Conservation (phyloP, 2,113 vertebrate species). For the Hemiprocne comata region DNA sequence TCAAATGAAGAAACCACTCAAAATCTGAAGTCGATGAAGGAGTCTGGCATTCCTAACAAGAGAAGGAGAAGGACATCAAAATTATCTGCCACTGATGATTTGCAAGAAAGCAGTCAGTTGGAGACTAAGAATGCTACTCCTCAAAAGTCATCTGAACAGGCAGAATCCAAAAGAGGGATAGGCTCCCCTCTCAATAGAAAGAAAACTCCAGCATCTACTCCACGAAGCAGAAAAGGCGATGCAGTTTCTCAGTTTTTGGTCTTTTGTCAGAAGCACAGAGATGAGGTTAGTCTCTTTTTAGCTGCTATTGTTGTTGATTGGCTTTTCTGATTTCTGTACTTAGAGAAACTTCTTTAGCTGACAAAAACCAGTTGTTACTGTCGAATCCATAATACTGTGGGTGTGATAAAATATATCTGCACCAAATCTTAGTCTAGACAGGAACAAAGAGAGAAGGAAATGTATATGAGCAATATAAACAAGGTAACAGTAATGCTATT, state of each 20-base stretch:
- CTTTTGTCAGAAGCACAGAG: slow-evolving; percentile 85
- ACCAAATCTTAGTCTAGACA: neutral
- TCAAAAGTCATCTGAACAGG: slow-evolving; percentile 68
- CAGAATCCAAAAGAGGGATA: slow-evolving; percentile 67
- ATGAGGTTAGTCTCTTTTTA: slow-evolving; percentile 76
- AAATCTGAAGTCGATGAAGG: slow-evolving; percentile 4
- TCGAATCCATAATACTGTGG: neutral
- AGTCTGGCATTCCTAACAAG: slow-evolving; percentile 73
- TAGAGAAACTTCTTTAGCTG: neutral
- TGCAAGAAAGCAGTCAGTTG: slow-evolving; percentile 14
- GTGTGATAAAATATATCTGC: neutral
- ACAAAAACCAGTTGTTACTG: neutral
- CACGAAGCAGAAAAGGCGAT: slow-evolving; percentile 76
- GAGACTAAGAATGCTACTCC: slow-evolving; percentile 51
- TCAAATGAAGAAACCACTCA: slow-evolving; percentile 30
- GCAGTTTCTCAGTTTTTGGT: slow-evolving; percentile 81
- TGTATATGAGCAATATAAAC: neutral
- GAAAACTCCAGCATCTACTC: slow-evolving; percentile 63
- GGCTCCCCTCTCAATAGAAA: slow-evolving; percentile 73
- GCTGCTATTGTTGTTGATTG: neutral
- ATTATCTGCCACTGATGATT: slow-evolving; percentile 10
- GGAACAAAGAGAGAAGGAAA: neutral
- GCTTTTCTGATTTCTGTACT: neutral
- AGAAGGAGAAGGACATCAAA: slow-evolving; percentile 76
- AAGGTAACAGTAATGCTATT: neutral